These are phyloP conservation scores for Melopsittacus undulatus DNA, from an alignment of 2,797 vertebrate genomes.

Conservation along the genomic window DNA sequence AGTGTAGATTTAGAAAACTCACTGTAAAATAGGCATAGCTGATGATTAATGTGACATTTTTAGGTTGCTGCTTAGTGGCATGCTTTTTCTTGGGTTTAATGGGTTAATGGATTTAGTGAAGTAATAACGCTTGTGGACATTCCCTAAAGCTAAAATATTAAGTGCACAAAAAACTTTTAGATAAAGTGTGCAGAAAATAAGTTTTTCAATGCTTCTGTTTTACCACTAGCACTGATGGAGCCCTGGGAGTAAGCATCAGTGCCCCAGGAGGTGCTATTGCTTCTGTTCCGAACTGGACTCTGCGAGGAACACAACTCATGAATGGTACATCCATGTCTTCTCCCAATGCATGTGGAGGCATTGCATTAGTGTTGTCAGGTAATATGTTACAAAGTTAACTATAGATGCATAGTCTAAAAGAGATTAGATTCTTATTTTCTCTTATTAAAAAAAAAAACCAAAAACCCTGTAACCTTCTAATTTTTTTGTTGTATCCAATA, in stretches of 20 bases:
- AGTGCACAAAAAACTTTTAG: background rate
- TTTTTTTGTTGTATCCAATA: background rate
- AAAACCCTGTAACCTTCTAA: background rate
- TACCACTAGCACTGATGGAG: constrained; percentile 87
- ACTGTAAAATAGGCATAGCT: background rate
- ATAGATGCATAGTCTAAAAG: background rate
- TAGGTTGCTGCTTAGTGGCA: background rate
- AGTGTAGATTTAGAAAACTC: background rate
- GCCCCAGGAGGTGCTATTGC: constrained; percentile 98
- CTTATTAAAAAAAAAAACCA: background rate
- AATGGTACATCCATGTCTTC: constrained; percentile 99
- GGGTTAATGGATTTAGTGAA: background rate
- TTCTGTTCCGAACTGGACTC: constrained; percentile 98
- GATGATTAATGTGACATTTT: background rate
- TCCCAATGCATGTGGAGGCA: constrained; percentile 96
- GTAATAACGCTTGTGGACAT: background rate
- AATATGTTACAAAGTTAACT: background rate
- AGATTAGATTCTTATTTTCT: background rate
- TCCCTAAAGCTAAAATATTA: background rate
- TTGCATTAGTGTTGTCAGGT: constrained; percentile 95
- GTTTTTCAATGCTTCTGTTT: background rate
- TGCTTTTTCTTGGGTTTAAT: background rate
- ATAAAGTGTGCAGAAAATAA: background rate
- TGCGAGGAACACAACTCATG: constrained; percentile 97
- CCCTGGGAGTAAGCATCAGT: constrained; percentile 97